A percentile compares a stretch with the other conserved stretches of the same genome.
Evolutionary conservation across 2,113 vertebrate genomes (phyloP).

Genomic region (Epinephelus fuscoguttatus): DNA sequence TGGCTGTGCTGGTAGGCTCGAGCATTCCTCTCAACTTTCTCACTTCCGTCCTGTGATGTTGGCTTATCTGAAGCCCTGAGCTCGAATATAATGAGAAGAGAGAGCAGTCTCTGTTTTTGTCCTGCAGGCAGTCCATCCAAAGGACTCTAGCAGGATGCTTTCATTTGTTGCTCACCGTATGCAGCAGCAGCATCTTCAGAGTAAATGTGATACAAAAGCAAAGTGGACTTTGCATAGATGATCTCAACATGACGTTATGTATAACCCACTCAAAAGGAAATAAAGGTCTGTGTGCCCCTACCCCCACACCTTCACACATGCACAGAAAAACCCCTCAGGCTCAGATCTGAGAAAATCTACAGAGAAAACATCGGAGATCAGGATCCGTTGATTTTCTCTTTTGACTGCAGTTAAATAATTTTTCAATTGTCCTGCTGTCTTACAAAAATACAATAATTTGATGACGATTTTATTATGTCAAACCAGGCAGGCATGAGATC

Average conservation of each 20-base stretch:
- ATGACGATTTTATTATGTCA: slow-evolving; percentile 12
- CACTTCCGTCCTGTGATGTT: slow-evolving; percentile 60
- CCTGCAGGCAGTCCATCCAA: slow-evolving; percentile 18
- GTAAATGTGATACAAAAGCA: slow-evolving; percentile 27
- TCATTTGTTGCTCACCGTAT: slow-evolving; percentile 14
- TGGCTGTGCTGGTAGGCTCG: slow-evolving; percentile 28
- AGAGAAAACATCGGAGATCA: neutral
- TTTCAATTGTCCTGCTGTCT: neutral
- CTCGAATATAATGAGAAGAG: slow-evolving; percentile 37
- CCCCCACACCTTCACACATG: slow-evolving; percentile 49
- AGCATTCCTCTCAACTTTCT: slow-evolving; percentile 68
- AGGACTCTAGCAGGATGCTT: slow-evolving; percentile 40
- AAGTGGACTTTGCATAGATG: slow-evolving; percentile 59
- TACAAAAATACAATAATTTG: neutral
- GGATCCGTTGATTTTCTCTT: neutral
- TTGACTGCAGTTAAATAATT: neutral
- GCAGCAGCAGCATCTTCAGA: slow-evolving; percentile 43
- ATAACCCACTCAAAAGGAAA: slow-evolving; percentile 53
- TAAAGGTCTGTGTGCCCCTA: slow-evolving; percentile 30
- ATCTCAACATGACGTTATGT: slow-evolving; percentile 56
- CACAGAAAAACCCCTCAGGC: slow-evolving; percentile 29
- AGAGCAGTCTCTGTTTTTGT: neutral
- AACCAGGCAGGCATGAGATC: slow-evolving; percentile 33
- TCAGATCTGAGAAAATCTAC: neutral
- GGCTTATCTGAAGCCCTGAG: slow-evolving; percentile 53